A percentile compares a stretch with the other conserved stretches of the same genome.
phyloP scores from a whole-genome alignment of 2,113 vertebrate genomes.

The Miniopterus natalensis region DNA sequence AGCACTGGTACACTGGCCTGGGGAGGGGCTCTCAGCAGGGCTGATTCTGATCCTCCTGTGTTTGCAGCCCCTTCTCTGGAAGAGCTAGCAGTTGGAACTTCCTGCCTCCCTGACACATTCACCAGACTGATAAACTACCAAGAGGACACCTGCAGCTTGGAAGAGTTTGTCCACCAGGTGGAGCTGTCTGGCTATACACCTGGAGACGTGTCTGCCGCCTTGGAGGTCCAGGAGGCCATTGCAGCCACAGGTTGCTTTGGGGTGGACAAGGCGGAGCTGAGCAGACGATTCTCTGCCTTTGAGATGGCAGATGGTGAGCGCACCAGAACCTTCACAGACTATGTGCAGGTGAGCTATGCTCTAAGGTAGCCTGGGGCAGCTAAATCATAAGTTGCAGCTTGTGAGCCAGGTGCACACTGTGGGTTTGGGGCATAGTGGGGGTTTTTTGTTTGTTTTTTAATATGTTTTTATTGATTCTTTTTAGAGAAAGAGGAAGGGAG shows the following conservation, averaged over 20 bases:
- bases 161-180: slow-evolving; percentile 77
- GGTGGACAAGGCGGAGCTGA: slow-evolving; percentile 87
- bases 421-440: no score
- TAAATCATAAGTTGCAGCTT: fast-evolving
- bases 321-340: slow-evolving; percentile 87
- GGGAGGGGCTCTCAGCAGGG: background rate
- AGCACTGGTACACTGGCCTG: fast-evolving
- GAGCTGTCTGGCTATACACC: slow-evolving; percentile 85
- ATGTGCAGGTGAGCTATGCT: slow-evolving; percentile 88
- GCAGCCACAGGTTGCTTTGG: slow-evolving; percentile 88
- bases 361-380: background rate
- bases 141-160: slow-evolving; percentile 69
- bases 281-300: slow-evolving; percentile 83
- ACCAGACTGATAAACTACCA: slow-evolving; percentile 84
- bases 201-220: slow-evolving; percentile 84
- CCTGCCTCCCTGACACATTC: slow-evolving; percentile 90
- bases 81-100: slow-evolving; percentile 78
- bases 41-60: background rate
- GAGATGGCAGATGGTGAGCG: slow-evolving; percentile 78
- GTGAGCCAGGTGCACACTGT: fast-evolving
- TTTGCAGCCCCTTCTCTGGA: slow-evolving; percentile 87
- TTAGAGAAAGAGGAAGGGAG: no score
- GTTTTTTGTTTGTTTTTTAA: no score
- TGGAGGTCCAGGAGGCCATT: slow-evolving; percentile 88
- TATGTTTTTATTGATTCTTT: no score